These are phyloP conservation scores for Embiotoca jacksoni DNA, from an alignment of 2,113 vertebrate genomes.

Conservation along the genomic window DNA sequence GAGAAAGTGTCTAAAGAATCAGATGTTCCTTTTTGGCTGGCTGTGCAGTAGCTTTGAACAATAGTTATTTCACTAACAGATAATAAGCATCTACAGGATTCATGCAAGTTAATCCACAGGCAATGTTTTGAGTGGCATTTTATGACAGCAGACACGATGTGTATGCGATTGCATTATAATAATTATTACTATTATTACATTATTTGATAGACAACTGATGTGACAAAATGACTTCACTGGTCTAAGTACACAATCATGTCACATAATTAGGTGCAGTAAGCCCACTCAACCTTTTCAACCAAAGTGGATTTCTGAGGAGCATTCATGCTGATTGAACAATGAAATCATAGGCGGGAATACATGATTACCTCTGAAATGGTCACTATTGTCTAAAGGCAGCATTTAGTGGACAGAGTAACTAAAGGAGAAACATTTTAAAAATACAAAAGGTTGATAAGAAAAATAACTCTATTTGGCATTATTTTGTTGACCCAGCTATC, in stretches of 20 bases:
- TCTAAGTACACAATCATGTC: constrained; percentile 27
- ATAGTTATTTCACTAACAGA: neutral
- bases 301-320: constrained; percentile 34
- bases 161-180: constrained; percentile 13
- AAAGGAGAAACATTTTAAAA: constrained; percentile 57
- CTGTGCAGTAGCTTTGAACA: neutral
- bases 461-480: neutral
- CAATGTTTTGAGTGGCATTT: constrained; percentile 10
- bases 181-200: neutral
- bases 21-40: too few species aligned
- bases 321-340: constrained; percentile 57
- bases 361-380: constrained; percentile 89
- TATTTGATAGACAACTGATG: constrained; percentile 17
- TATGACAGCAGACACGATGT: constrained; percentile 15
- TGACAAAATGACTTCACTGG: constrained; percentile 17
- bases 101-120: constrained; percentile 47
- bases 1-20: too few species aligned
- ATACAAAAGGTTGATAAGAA: neutral
- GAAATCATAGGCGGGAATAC: constrained; percentile 43
- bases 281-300: constrained; percentile 30
- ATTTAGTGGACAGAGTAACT: constrained; percentile 76
- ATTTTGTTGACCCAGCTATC: neutral
- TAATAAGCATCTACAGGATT: constrained; percentile 1
- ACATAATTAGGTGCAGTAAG: constrained; percentile 35
- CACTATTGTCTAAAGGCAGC: constrained; percentile 92